These are phyloP conservation scores for Aethina tumida DNA, from an alignment of 1,140 invertebrate genomes.

Conservation along the genomic window DNA sequence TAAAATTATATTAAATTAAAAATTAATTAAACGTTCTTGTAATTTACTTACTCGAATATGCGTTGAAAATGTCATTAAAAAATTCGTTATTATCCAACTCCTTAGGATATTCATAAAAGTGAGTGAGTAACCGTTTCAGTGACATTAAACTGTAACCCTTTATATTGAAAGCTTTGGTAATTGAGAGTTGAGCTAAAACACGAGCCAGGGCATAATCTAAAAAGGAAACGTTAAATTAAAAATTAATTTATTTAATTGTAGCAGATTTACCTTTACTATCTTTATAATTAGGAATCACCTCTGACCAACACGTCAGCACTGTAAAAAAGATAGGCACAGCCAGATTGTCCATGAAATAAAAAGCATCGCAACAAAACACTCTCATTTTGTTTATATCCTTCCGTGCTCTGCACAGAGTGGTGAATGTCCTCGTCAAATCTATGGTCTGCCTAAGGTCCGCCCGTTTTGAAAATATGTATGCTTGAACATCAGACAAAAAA, in stretches of 20 bases:
- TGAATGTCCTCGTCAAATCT: slow-evolving; percentile 21
- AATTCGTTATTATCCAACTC: slow-evolving; percentile 23
- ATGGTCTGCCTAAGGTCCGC: slow-evolving; percentile 8
- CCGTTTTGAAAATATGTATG: not conserved
- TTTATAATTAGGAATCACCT: slow-evolving; percentile 22
- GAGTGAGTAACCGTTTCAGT: slow-evolving; percentile 19
- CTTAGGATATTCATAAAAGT: slow-evolving; percentile 26
- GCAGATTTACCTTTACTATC: slow-evolving; percentile 14
- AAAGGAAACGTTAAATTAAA: slow-evolving; percentile 9
- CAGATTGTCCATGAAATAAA: slow-evolving; percentile 25
- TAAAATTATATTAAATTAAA: no score
- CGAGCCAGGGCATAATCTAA: slow-evolving; percentile 21
- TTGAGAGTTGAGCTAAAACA: slow-evolving; percentile 24
- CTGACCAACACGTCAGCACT: slow-evolving; percentile 27
- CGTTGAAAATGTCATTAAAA: slow-evolving; percentile 22
- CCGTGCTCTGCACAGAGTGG: slow-evolving; percentile 22
- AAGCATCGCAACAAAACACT: slow-evolving; percentile 26
- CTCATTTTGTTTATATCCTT: slow-evolving; percentile 21
- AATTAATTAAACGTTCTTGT: no score
- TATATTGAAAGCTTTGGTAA: slow-evolving; percentile 19
- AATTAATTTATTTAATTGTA: slow-evolving; percentile 1
- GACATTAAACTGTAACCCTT: slow-evolving; percentile 22
- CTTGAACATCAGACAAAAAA: slow-evolving; percentile 4
- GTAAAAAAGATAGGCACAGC: slow-evolving; percentile 26
- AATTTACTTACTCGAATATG: slow-evolving; percentile 25